Base-by-base conservation (phyloP, 2,888 invertebrate genomes). In the Harpalus rufipes region DNA sequence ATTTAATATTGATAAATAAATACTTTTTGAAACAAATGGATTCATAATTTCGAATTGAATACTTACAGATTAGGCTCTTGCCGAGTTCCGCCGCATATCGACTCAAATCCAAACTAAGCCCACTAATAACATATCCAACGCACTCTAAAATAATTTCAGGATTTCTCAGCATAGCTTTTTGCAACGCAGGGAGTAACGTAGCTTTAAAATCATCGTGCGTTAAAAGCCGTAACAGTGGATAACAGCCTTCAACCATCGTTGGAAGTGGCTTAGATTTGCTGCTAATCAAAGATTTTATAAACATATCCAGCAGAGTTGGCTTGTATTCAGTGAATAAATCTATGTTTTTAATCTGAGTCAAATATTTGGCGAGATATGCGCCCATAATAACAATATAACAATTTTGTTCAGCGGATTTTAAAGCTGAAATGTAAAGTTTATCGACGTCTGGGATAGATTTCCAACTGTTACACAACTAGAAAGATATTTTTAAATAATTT, bases 151-250 rank as follows among this genome's bases (percentile, higher is more conserved):
- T 96, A 81, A 97, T 94, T 92, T 99, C 99, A 0, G 99, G 98
- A 91, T 97, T 98, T 79, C 99, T 92, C 39, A 99, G 92, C 94
- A 99, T 96, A 18, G 97, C 95, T 90, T 98, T 97, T 90, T 97
- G 97, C 82, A 98, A 92, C 0, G 97, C 95, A 0, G 98, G 98
- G 86, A 98, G 92, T 63, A 99, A 90, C 6, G 92, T 92, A 68
- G 93, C 93, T 88, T 95, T 94, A 88, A 98, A 97, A 80, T 96
- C 96, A 0, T 93, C 92, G 86, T 93, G 92, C 16, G 91, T 92
- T 12, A 96, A 90, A 84, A 93, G 91, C 14, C 92, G 93, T 25
- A 97, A 91, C 80, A 97, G 91, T 14, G 94, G 93, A 41, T 92
- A 92, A 88, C 96, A 95, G 0, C 94, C 94, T 85, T 92, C 91